Conservation (phyloP, 2,888 invertebrate genomes). For the Luffia ferchaultella region DNA sequence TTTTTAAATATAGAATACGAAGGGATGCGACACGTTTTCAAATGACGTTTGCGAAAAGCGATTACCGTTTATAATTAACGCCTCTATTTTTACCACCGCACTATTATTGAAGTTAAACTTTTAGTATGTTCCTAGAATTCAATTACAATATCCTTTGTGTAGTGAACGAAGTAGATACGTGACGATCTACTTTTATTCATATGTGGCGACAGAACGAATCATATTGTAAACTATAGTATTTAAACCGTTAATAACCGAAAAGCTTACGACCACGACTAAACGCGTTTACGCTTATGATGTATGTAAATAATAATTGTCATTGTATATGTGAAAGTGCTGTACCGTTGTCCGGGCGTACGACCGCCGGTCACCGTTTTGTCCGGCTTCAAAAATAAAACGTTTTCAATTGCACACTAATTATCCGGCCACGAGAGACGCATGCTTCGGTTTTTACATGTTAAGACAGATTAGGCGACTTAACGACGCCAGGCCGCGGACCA, state of each 20-base stretch:
- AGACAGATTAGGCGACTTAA: constrained; percentile 61
- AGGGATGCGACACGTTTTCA: constrained; percentile 61
- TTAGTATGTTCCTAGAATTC: too few species aligned
- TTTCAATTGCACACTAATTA: constrained; percentile 66
- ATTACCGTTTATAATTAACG: constrained; percentile 63
- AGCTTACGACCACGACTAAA: constrained; percentile 5
- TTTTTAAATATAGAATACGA: constrained; percentile 57
- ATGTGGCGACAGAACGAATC: constrained; percentile 17
- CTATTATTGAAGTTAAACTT: too few species aligned
- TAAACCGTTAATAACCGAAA: constrained; percentile 13
- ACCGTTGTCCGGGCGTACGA: constrained; percentile 37
- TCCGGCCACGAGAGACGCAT: constrained; percentile 61
- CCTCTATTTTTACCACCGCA: constrained; percentile 45
- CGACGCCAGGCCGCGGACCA: constrained; percentile 47
- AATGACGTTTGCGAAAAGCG: constrained; percentile 66
- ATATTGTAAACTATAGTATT: constrained; percentile 1
- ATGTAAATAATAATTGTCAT: constrained; percentile 37
- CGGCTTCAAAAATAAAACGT: constrained; percentile 58
- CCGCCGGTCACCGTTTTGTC: constrained; percentile 35
- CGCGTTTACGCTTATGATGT: background rate
- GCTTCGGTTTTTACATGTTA: constrained; percentile 52
- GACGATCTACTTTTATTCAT: constrained; percentile 7
- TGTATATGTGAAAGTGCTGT: constrained; percentile 60
- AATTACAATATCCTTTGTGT: too few species aligned
- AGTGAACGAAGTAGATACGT: too few species aligned